Conservation (phyloP, 2,113 vertebrate species). For the Vulpes ferrilata region DNA sequence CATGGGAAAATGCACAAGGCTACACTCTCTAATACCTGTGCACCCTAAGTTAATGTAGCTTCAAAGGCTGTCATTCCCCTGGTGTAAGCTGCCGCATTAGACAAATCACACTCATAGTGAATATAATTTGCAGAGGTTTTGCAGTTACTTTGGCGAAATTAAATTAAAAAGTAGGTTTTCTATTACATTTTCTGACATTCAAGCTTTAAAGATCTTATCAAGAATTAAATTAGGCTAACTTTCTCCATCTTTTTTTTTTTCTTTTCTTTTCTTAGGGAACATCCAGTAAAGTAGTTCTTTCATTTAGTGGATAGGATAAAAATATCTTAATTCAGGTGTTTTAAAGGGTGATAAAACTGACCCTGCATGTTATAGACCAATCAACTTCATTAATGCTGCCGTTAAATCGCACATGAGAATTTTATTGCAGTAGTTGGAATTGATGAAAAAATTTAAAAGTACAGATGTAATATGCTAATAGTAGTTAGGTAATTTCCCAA, state of each 20-base stretch:
- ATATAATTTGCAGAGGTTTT: neutral
- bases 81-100: neutral
- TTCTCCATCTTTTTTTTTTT: neutral
- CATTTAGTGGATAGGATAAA: conserved; percentile 55
- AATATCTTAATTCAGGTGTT: conserved; percentile 66
- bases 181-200: conserved; percentile 47
- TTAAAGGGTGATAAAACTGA: conserved; percentile 63
- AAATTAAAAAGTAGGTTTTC: conserved; percentile 51
- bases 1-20: neutral
- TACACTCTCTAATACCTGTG: neutral
- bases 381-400: conserved; percentile 53
- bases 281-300: neutral
- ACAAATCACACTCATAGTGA: neutral
- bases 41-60: neutral
- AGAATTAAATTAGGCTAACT: conserved; percentile 67
- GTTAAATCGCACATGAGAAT: conserved; percentile 54
- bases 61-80: fast-evolving
- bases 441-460: conserved; percentile 35
- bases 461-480: neutral
- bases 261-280: neutral
- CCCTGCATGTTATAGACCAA: conserved; percentile 36
- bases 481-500: conserved; percentile 7
- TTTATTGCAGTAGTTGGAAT: conserved; percentile 14
- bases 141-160: conserved; percentile 49
- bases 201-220: conserved; percentile 65